phyloP scores from a whole-genome alignment of 2,888 invertebrate species.

The Tyria jacobaeae region DNA sequence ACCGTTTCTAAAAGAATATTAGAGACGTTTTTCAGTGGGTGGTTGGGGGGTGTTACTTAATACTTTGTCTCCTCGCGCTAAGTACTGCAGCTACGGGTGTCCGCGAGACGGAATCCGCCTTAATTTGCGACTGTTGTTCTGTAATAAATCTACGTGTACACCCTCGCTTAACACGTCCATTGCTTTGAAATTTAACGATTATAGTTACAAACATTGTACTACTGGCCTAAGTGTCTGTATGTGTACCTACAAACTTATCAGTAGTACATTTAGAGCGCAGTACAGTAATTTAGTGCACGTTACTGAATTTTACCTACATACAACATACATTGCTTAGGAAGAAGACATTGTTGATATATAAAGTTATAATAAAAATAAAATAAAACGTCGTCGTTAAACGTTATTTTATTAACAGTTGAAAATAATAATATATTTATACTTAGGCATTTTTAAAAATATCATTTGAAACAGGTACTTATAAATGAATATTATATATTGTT shows the following conservation, averaged over 20 bases:
- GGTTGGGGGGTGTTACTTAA: conserved; percentile 83
- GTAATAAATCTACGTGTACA: conserved; percentile 75
- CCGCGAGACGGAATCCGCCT: conserved; percentile 77
- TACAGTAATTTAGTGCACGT: no score
- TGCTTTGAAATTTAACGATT: conserved; percentile 20
- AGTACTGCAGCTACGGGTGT: conserved; percentile 82
- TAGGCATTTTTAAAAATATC: background rate
- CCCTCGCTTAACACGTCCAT: conserved; percentile 27
- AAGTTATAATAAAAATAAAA: background rate
- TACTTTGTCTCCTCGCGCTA: conserved; percentile 85
- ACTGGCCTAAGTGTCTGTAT: background rate
- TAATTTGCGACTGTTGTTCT: conserved; percentile 83
- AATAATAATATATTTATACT: background rate
- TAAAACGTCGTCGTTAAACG: background rate
- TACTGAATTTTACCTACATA: background rate
- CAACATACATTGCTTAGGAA: background rate
- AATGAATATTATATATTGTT: no score
- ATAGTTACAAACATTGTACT: conserved; percentile 10
- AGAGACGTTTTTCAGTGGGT: conserved; percentile 88
- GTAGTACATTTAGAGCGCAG: no score
- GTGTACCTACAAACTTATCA: background rate
- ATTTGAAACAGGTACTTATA: background rate
- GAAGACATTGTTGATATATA: no score
- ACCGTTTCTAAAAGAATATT: conserved; percentile 88
- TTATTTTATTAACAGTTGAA: background rate